phyloP scores from a whole-genome alignment of 2,113 vertebrate genomes.

The Pluvianellus socialis region DNA sequence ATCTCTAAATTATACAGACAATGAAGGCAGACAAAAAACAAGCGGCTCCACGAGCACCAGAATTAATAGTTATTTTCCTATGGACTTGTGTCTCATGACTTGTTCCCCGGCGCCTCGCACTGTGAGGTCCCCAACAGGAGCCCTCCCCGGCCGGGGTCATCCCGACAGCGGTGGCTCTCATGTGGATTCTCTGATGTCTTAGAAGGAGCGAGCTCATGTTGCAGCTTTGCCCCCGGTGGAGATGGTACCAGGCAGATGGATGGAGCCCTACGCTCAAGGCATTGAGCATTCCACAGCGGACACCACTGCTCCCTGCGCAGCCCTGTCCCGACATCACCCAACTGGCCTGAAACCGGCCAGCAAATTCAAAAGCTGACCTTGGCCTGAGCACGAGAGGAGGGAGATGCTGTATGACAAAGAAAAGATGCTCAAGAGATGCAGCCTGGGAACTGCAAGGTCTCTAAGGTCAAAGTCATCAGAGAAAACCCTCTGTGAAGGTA shows the following conservation, averaged over 20 bases:
- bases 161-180: neutral
- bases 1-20: conserved; percentile 19
- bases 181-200: conserved; percentile 5
- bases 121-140: conserved; percentile 1
- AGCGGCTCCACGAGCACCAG: neutral
- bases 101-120: neutral
- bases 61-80: neutral
- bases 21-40: neutral
- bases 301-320: neutral
- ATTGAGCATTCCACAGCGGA: neutral
- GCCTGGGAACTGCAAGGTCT: neutral
- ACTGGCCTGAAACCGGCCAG: neutral
- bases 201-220: neutral
- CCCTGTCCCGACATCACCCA: neutral
- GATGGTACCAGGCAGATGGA: neutral
- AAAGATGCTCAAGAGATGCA: neutral
- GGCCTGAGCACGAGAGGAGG: neutral
- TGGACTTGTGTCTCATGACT: neutral
- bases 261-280: neutral
- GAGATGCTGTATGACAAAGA: neutral
- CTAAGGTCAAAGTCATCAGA: neutral
- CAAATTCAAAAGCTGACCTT: neutral
- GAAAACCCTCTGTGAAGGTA: neutral
- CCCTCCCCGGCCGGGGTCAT: fast-evolving
- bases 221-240: neutral